Percentiles rank a stretch among this genome's conserved stretches.
These are phyloP conservation scores for Syrphus vitripennis DNA, from an alignment of 2,888 invertebrate genomes.

Conservation along the genomic window DNA sequence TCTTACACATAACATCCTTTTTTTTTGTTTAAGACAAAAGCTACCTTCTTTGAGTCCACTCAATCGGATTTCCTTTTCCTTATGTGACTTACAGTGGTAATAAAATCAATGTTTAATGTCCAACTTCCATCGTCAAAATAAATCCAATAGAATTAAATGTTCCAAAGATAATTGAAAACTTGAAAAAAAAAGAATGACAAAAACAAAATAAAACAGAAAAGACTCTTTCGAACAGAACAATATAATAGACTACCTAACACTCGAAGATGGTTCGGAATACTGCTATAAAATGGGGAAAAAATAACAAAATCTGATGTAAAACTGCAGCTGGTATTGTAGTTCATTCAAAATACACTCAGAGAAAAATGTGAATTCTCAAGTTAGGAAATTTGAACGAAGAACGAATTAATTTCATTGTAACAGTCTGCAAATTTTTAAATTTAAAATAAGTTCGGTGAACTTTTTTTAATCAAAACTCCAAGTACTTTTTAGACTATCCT, in stretches of 20 bases:
- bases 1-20: not conserved
- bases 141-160: slow-evolving; percentile 55
- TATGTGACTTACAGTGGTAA: slow-evolving; percentile 32
- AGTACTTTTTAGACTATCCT: too few species aligned
- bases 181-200: not conserved
- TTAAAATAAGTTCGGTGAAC: too few species aligned
- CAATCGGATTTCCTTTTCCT: not conserved
- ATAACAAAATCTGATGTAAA: too few species aligned
- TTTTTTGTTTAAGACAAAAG: slow-evolving; percentile 5
- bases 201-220: not conserved
- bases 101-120: slow-evolving; percentile 48
- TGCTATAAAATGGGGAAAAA: too few species aligned
- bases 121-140: slow-evolving; percentile 26
- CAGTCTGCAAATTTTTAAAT: too few species aligned
- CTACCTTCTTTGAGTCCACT: not conserved
- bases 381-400: too few species aligned
- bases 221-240: not conserved
- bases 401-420: too few species aligned
- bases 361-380: too few species aligned
- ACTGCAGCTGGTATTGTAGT: too few species aligned
- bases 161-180: slow-evolving; percentile 63
- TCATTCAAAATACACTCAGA: too few species aligned
- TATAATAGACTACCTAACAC: not conserved
- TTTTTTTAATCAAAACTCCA: too few species aligned
- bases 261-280: not conserved